Percentiles rank a stretch among this genome's conserved stretches.
These are phyloP conservation scores for Steinernema scapterisci DNA, from an alignment of 2,888 invertebrate species.

Conservation along the genomic window DNA sequence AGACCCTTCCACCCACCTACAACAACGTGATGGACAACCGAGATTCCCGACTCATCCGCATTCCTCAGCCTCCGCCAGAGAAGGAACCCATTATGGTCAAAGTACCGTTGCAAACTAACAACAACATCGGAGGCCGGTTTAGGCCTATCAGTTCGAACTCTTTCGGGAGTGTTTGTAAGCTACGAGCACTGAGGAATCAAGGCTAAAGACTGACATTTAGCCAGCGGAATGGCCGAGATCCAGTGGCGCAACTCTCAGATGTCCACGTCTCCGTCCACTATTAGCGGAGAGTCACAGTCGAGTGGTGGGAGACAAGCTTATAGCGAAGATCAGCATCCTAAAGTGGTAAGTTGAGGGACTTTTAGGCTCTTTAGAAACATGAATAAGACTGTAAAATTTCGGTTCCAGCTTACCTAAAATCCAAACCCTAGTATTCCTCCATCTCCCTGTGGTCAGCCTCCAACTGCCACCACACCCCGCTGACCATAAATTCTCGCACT, in stretches of 20 bases:
- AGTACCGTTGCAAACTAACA: conserved; percentile 1
- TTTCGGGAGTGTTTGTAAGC: conserved; percentile 31
- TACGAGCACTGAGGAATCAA: neutral
- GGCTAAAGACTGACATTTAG: neutral
- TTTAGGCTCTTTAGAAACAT: neutral
- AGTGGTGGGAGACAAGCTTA: conserved; percentile 47
- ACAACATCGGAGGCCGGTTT: conserved; percentile 6
- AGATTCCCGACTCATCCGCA: conserved; percentile 9
- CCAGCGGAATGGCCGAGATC: conserved; percentile 56
- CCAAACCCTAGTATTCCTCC: too few species aligned
- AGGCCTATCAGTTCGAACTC: conserved; percentile 40
- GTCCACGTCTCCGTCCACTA: conserved; percentile 41
- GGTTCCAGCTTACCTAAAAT: too few species aligned
- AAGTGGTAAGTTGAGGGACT: conserved; percentile 54
- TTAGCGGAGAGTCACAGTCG: conserved; percentile 41
- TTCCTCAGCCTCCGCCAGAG: conserved; percentile 18
- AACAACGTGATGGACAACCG: conserved; percentile 27
- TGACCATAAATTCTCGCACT: too few species aligned
- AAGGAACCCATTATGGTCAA: conserved; percentile 7
- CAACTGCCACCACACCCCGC: too few species aligned
- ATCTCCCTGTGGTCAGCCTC: too few species aligned
- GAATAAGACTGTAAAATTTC: too few species aligned
- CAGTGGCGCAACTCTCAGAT: conserved; percentile 58
- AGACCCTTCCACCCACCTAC: conserved; percentile 29
- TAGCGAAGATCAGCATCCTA: conserved; percentile 57